Percentiles rank a stretch among this genome's conserved stretches.
phyloP scores from a whole-genome alignment of 2,113 vertebrate species.

The Myotis lucifugus region DNA sequence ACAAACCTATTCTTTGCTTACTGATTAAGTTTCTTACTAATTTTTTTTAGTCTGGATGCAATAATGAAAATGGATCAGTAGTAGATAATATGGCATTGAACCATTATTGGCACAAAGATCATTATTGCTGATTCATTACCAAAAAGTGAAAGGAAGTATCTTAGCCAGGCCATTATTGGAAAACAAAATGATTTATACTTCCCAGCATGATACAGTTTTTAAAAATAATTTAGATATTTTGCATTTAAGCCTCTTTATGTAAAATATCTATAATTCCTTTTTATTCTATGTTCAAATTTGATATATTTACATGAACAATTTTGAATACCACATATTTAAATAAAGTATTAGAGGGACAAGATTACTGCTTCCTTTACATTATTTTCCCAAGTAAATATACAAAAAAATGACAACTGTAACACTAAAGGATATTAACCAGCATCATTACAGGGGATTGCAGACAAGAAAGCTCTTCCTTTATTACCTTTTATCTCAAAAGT shows the following conservation, averaged over 20 bases:
- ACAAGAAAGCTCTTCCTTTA: background rate
- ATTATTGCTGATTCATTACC: background rate
- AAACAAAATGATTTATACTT: background rate
- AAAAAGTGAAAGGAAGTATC: fast-evolving
- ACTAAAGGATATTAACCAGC: background rate
- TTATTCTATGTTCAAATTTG: background rate
- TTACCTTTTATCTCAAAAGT: background rate
- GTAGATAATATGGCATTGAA: background rate
- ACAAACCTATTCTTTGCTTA: background rate
- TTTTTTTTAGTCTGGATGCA: slow-evolving; percentile 9
- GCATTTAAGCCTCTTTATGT: background rate
- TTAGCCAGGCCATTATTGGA: background rate
- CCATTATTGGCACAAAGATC: background rate
- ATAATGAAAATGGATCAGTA: background rate
- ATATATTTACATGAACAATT: background rate
- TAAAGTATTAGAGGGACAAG: background rate
- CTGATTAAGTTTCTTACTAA: slow-evolving; percentile 28
- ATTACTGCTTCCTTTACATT: background rate
- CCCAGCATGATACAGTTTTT: fast-evolving
- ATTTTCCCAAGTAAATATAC: background rate
- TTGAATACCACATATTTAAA: background rate
- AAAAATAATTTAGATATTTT: background rate
- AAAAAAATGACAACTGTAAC: background rate
- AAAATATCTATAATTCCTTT: background rate
- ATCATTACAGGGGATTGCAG: background rate